A percentile compares a stretch with the other conserved stretches of the same genome.
Conservation (phyloP, 1,140 invertebrate genomes). For the Drosophila bifasciata region DNA sequence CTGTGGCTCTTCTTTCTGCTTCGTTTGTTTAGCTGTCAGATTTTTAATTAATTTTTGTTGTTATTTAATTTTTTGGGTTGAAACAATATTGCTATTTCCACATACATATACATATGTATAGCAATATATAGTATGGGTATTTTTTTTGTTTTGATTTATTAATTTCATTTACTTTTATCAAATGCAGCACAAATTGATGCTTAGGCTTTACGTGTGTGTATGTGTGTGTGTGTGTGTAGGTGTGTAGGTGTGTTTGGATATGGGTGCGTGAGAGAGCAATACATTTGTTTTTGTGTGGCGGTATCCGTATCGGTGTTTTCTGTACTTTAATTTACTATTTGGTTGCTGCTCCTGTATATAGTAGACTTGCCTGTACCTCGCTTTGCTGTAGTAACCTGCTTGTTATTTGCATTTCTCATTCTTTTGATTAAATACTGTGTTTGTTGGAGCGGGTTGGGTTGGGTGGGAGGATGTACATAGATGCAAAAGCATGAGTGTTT, state of each 20-base stretch:
- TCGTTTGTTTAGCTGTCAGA: constrained; percentile 37
- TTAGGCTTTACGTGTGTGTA: constrained; percentile 62
- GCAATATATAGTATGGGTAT: constrained; percentile 27
- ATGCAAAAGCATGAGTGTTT: no score
- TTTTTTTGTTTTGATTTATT: constrained; percentile 39
- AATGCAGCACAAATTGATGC: constrained; percentile 75
- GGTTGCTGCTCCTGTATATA: constrained; percentile 62
- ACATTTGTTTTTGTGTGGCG: constrained; percentile 35
- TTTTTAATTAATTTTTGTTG: constrained; percentile 42
- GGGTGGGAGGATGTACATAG: no score
- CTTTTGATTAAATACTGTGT: constrained; percentile 2
- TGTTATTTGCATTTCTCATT: constrained; percentile 8
- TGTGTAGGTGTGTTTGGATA: constrained; percentile 14
- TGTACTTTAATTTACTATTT: constrained; percentile 60
- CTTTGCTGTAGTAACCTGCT: constrained; percentile 37
- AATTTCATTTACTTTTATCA: constrained; percentile 65
- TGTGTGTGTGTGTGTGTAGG: constrained; percentile 17
- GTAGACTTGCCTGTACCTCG: constrained; percentile 44
- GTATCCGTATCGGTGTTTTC: constrained; percentile 69
- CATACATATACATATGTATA: constrained; percentile 13
- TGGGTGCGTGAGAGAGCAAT: constrained; percentile 7
- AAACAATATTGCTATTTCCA: constrained; percentile 59
- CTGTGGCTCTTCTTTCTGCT: constrained; percentile 26
- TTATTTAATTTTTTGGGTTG: constrained; percentile 32
- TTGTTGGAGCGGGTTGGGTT: neutral